phyloP scores from a whole-genome alignment of 92 coral and sea anemone genomes.

The Scolanthus callimorphus region DNA sequence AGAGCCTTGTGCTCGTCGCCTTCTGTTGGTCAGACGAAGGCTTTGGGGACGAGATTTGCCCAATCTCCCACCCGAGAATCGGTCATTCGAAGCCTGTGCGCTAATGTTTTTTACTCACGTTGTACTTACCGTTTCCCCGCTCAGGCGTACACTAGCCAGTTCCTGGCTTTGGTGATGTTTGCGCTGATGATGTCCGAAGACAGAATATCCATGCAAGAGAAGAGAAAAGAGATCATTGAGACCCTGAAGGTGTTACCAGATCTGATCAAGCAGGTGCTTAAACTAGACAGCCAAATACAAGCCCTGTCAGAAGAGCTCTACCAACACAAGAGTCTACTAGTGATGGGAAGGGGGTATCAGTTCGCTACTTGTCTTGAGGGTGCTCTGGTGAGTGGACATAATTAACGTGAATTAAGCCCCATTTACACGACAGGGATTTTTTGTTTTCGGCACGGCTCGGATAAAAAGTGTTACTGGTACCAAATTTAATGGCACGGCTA shows the following conservation, averaged over 20 bases:
- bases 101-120: too few species aligned
- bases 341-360: constrained; percentile 96
- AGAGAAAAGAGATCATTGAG: constrained; percentile 68
- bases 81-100: too few species aligned
- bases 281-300: constrained; percentile 78
- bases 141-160: constrained; percentile 98
- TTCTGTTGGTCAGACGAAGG: too few species aligned
- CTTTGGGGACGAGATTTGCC: too few species aligned
- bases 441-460: too few species aligned
- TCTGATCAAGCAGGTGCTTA: constrained; percentile 75
- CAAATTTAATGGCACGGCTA: too few species aligned
- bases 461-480: too few species aligned
- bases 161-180: constrained; percentile 88
- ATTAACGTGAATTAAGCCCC: too few species aligned
- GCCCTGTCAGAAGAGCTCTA: constrained; percentile 76
- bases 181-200: constrained; percentile 98
- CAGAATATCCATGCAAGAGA: constrained; percentile 83
- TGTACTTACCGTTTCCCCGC: too few species aligned
- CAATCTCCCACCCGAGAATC: too few species aligned
- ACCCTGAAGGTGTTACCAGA: constrained; percentile 86
- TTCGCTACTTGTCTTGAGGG: constrained; percentile 98
- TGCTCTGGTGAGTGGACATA: constrained; percentile 95
- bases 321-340: constrained; percentile 87
- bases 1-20: too few species aligned
- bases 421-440: too few species aligned